Base-by-base conservation (phyloP, 2,113 vertebrate genomes). In the Suricata suricatta region DNA sequence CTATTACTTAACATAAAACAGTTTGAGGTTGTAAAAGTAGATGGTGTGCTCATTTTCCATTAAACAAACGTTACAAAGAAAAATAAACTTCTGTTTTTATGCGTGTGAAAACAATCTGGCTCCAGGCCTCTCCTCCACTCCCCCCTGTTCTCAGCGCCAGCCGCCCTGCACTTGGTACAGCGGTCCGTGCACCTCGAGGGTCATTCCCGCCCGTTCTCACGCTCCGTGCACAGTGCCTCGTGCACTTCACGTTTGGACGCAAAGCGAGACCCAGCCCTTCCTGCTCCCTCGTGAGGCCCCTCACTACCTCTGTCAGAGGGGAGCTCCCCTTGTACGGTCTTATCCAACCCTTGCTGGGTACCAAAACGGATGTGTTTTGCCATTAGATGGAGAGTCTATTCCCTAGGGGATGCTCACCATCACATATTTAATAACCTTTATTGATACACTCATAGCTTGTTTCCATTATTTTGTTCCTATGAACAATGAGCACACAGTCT, bases 171-270 rank as follows among this genome's bases (percentile, higher is more conserved):
- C 27, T 54, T 12, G 2, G 13, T 5, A 54, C 52, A 17, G 15
- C 52, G 15, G 69, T 60, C 13, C 6, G 0, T 3, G 19, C 71
- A 33, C 23, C 41, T 85, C 10, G 13, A 3, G n/a, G 15, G n/a
- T 72, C 10, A n/a, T 0, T n/a, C 8, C 52, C 16, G 17, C 29
- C 15, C 16, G 31, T 4, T 41, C 4, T 0, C 5, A 47, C 31
- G 5, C 52, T 16, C 15, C 52, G 29, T n/a, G 29, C 31, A 63
- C 2, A 3, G 60, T 2, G 60, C 60, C 23, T 74, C n/a, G 6
- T 23, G 25, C 12, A 23, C 27, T 76, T 85, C 35, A 25, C 35
- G 57, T n/a, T 17, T 68, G 60, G 44, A n/a, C 25, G 60, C 21
- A 2, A 0, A 0, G 0, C 54, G n/a, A 21, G 29, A 16, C 72